A percentile compares a stretch with the other conserved stretches of the same genome.
Evolutionary conservation across 2,797 vertebrate species (phyloP).

Genomic region (Pampus argenteus): DNA sequence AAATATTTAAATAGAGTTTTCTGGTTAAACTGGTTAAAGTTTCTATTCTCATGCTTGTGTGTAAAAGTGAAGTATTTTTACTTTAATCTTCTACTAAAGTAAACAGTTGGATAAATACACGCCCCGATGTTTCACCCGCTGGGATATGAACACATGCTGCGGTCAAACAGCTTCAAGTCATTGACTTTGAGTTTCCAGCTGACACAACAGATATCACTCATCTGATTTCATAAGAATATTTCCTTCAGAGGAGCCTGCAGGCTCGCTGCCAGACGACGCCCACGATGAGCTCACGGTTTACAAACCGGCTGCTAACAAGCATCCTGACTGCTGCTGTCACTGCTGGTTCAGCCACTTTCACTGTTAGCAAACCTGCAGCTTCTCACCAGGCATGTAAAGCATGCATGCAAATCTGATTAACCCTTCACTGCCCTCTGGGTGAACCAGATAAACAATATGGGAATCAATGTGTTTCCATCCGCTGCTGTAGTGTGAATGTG

Average conservation of each 20-base stretch:
- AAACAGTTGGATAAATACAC: too few relatives aligned
- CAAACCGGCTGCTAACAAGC: constrained; percentile 6
- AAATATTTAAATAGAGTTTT: too few relatives aligned
- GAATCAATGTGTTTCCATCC: too few relatives aligned
- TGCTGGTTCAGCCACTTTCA: constrained; percentile 48
- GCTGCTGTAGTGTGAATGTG: too few relatives aligned
- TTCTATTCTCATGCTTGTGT: too few relatives aligned
- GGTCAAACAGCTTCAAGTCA: constrained; percentile 2
- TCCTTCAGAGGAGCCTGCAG: background rate
- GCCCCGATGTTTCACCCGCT: background rate
- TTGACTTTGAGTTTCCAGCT: constrained; percentile 17
- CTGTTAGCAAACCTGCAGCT: constrained; percentile 51
- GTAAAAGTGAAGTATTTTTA: too few relatives aligned
- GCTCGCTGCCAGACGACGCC: constrained; percentile 9
- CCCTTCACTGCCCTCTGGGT: background rate
- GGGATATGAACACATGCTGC: background rate
- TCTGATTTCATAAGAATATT: background rate
- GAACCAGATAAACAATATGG: background rate
- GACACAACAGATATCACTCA: constrained; percentile 10
- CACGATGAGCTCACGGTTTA: constrained; percentile 24
- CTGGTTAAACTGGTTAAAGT: too few relatives aligned
- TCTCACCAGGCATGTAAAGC: constrained; percentile 3
- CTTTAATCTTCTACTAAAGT: too few relatives aligned
- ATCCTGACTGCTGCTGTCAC: too few relatives aligned
- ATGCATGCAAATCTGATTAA: constrained; percentile 7